Percentiles rank a stretch among this genome's conserved stretches.
Conservation (phyloP, 2,797 vertebrate species). For the Serranus cabrilla region DNA sequence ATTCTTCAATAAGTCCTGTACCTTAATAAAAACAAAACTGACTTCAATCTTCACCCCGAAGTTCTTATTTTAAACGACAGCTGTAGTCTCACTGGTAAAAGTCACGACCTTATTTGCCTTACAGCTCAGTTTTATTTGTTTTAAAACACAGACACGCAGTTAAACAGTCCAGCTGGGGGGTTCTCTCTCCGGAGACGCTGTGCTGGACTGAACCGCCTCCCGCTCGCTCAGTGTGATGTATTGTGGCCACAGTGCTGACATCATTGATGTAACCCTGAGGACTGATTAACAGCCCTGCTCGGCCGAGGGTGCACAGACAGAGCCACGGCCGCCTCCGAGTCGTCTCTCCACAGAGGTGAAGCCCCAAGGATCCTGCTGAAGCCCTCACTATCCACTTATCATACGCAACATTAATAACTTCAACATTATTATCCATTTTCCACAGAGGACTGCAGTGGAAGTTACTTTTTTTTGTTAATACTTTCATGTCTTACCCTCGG, state of each 20-base stretch:
- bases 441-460: conserved; percentile 47
- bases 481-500: conserved; percentile 62
- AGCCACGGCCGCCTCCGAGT: conserved; percentile 45
- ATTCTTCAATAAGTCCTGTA: no score
- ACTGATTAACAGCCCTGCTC: conserved; percentile 61
- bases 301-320: conserved; percentile 38
- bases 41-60: no score
- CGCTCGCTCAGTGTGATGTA: conserved; percentile 38
- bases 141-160: background rate
- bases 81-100: no score
- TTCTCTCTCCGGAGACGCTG: conserved; percentile 12
- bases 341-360: conserved; percentile 32
- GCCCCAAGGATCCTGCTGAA: conserved; percentile 46
- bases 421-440: conserved; percentile 44
- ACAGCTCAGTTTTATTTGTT: background rate
- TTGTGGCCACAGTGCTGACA: conserved; percentile 51
- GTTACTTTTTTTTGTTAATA: conserved; percentile 43
- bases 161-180: conserved; percentile 6
- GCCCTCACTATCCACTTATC: conserved; percentile 60
- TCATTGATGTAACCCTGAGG: conserved; percentile 65
- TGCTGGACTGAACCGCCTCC: conserved; percentile 28
- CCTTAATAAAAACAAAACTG: no score
- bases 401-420: conserved; percentile 58
- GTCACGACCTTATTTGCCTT: no score
- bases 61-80: no score